These are phyloP conservation scores for Terebella lapidaria DNA, from an alignment of 2,888 invertebrate genomes.

Conservation along the genomic window DNA sequence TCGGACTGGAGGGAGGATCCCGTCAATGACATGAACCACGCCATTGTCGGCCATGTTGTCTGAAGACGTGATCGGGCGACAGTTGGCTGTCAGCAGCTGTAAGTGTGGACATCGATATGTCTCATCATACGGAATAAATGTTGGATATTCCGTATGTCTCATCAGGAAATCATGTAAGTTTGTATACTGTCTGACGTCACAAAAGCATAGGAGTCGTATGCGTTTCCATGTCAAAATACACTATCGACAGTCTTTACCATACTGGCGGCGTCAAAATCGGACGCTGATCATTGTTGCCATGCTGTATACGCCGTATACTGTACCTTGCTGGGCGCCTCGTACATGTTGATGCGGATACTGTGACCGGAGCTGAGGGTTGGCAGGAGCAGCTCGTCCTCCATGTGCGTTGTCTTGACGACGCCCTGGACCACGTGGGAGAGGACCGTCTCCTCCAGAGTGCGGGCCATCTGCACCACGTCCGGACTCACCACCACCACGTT, in stretches of 20 bases:
- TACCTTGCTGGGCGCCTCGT: conserved; percentile 56
- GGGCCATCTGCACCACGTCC: conserved; percentile 20
- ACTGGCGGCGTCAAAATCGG: too few species aligned
- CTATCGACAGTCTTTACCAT: too few species aligned
- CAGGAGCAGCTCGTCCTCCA: conserved; percentile 56
- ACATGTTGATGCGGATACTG: conserved; percentile 60
- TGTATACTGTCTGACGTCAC: background rate
- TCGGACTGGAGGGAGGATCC: conserved; percentile 61
- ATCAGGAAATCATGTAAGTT: too few species aligned
- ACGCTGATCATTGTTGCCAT: too few species aligned
- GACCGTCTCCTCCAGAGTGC: conserved; percentile 56
- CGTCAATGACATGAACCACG: conserved; percentile 63
- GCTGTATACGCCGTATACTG: too few species aligned
- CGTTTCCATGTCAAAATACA: too few species aligned
- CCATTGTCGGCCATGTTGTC: conserved; percentile 66
- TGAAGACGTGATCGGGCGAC: conserved; percentile 61
- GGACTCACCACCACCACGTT: conserved; percentile 16
- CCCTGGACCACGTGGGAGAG: conserved; percentile 62
- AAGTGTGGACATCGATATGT: too few species aligned
- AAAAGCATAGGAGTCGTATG: too few species aligned
- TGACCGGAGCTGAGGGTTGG: conserved; percentile 53
- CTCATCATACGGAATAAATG: too few species aligned
- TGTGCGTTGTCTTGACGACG: conserved; percentile 59
- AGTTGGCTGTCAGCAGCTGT: conserved; percentile 65
- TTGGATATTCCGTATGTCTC: too few species aligned